These are phyloP conservation scores for Mionectes macconnelli DNA, from an alignment of 2,113 vertebrate species.

Conservation along the genomic window DNA sequence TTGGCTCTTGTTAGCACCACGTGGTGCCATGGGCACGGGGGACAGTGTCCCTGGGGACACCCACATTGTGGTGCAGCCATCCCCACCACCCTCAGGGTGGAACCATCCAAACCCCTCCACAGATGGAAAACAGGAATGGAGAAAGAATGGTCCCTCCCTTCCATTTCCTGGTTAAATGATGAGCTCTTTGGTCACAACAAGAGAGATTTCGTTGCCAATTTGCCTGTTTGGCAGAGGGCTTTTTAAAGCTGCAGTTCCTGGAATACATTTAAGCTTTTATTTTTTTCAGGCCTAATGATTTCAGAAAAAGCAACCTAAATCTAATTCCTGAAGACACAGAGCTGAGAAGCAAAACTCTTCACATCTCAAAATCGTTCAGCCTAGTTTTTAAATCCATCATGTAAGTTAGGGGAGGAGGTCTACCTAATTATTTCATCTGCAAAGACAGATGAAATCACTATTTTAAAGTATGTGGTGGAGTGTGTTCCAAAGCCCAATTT, in stretches of 20 bases:
- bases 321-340: neutral
- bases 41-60: neutral
- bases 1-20: neutral
- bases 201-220: neutral
- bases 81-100: neutral
- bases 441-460: neutral
- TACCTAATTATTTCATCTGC: neutral
- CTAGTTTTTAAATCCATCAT: neutral
- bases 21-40: fast-evolving
- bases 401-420: neutral
- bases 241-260: neutral
- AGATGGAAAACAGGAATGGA: neutral
- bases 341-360: neutral
- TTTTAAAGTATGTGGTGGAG: neutral
- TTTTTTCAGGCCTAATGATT: neutral
- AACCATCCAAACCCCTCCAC: neutral
- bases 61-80: neutral
- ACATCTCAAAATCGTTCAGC: neutral
- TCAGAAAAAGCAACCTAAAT: neutral
- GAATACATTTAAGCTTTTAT: neutral
- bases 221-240: neutral
- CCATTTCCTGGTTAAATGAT: neutral
- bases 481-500: neutral
- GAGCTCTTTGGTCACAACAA: neutral
- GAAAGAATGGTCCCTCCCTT: neutral